Conservation (phyloP, 2,113 vertebrate species). For the Protobothrops flavoviridis region DNA sequence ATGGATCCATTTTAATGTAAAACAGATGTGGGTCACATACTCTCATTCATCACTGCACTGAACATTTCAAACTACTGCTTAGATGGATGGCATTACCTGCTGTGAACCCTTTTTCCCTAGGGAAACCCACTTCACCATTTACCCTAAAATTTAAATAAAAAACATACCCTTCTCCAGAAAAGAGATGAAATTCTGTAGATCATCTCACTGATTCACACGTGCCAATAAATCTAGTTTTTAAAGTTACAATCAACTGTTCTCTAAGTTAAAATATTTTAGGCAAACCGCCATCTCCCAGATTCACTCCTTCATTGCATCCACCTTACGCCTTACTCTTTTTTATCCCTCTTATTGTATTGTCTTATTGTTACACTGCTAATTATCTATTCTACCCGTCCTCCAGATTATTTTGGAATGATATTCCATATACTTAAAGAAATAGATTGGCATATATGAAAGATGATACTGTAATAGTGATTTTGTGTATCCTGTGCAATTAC, state of each 20-base stretch:
- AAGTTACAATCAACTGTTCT: neutral
- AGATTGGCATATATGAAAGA: neutral
- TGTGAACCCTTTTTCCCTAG: conserved; percentile 63
- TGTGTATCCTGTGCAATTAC: neutral
- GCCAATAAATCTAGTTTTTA: neutral
- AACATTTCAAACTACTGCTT: conserved; percentile 63
- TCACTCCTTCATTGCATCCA: neutral
- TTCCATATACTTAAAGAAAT: neutral
- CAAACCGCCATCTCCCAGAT: neutral
- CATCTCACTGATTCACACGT: neutral
- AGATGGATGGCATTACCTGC: conserved; percentile 78
- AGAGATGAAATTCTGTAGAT: neutral
- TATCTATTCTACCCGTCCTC: neutral
- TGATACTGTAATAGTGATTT: neutral
- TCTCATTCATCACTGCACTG: conserved; percentile 77
- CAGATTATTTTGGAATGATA: neutral
- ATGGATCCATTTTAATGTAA: conserved; percentile 88
- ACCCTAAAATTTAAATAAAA: neutral
- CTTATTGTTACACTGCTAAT: neutral
- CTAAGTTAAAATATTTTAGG: neutral
- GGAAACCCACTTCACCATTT: neutral
- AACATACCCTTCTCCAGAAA: neutral
- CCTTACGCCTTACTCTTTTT: neutral
- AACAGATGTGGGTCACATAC: conserved; percentile 88
- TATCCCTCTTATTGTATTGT: neutral